Evolutionary conservation across 2,113 vertebrate genomes (phyloP).

Genomic region (Leptobrachium leishanense): DNA sequence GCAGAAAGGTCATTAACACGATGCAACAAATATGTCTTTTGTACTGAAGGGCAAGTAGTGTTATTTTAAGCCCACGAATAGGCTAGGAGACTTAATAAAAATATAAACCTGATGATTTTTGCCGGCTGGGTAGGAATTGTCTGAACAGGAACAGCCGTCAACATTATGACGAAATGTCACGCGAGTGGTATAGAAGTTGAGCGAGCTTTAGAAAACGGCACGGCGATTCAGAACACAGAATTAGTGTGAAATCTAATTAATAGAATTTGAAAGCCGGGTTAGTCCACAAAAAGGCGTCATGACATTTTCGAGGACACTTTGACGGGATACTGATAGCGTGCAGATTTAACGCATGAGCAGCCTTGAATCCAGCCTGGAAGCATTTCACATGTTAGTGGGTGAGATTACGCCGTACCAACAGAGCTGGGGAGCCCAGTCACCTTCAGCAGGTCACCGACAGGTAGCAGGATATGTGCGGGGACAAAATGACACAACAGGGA

Average conservation of each 20-base stretch:
- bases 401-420: too few relatives aligned
- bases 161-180: slow-evolving; percentile 10
- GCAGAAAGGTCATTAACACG: neutral
- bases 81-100: neutral
- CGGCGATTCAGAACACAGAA: neutral
- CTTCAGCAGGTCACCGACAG: neutral
- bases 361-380: neutral
- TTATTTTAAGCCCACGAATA: neutral
- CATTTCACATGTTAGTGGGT: too few relatives aligned
- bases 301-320: neutral
- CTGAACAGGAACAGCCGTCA: neutral
- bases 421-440: neutral
- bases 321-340: neutral
- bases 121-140: neutral
- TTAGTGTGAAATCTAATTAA: neutral
- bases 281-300: neutral
- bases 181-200: neutral
- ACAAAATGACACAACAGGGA: too few relatives aligned
- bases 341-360: neutral
- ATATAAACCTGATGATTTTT: neutral
- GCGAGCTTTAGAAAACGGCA: neutral
- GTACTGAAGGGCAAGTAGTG: neutral
- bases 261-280: neutral
- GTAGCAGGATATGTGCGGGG: too few relatives aligned
- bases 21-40: neutral